Percentiles rank a stretch among this genome's conserved stretches.
phyloP scores from a whole-genome alignment of 2,113 vertebrate species.

The Damaliscus lunatus region DNA sequence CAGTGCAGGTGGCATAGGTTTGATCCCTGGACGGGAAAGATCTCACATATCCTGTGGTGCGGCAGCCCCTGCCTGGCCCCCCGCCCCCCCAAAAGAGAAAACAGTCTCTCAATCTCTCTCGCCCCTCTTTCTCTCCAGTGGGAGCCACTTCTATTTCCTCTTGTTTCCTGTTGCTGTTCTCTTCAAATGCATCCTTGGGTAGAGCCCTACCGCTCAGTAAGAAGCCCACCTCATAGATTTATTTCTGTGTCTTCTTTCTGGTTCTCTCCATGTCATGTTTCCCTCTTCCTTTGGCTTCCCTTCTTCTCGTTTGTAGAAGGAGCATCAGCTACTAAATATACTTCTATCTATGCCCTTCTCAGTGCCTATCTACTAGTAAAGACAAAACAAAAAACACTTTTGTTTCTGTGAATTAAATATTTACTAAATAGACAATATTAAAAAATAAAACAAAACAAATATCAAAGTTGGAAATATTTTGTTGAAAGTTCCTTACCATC shows the following conservation, averaged over 20 bases:
- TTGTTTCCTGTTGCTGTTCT: not conserved
- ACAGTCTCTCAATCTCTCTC: not conserved
- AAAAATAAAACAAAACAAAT: not conserved
- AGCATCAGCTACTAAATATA: not conserved
- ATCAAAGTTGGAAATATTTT: not conserved
- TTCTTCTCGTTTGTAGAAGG: not conserved
- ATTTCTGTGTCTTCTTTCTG: not conserved
- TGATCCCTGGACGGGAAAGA: not conserved
- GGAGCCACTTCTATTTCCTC: not conserved
- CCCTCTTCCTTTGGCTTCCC: not conserved
- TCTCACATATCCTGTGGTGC: not conserved
- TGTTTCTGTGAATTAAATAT: not conserved
- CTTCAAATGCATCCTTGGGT: not conserved
- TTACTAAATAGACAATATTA: not conserved
- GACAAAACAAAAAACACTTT: not conserved
- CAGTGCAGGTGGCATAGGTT: not conserved
- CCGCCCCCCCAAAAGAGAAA: fast-evolving
- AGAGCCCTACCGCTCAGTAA: too few species aligned
- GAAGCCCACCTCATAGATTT: not conserved
- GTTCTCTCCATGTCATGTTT: not conserved
- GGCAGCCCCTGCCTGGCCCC: too few species aligned
- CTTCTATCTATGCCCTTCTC: not conserved
- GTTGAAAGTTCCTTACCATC: not conserved
- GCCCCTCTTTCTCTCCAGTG: not conserved
- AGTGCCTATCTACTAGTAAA: not conserved